Percentiles rank a stretch among this genome's conserved stretches.
Evolutionary conservation across 1,140 invertebrate genomes (phyloP).

Genomic region (Diorhabda sublineata): DNA sequence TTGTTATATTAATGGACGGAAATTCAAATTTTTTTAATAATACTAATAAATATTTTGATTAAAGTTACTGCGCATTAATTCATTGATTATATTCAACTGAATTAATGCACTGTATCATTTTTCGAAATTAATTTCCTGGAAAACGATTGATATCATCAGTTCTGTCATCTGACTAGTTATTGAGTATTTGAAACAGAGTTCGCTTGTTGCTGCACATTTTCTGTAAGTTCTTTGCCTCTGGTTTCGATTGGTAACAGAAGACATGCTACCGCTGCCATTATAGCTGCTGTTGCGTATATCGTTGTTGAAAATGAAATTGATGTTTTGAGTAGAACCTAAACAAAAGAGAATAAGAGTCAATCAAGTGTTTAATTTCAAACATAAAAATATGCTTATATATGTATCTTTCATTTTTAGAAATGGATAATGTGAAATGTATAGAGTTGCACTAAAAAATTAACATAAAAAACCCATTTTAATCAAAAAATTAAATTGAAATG

Average conservation of each 20-base stretch:
- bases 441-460: background rate
- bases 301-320: slow-evolving; percentile 68
- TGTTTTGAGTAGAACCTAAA: slow-evolving; percentile 64
- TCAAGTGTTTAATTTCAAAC: background rate
- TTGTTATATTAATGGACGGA: too few species aligned
- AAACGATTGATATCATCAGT: too few species aligned
- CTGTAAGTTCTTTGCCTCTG: slow-evolving; percentile 65
- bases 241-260: slow-evolving; percentile 78
- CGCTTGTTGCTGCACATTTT: slow-evolving; percentile 38
- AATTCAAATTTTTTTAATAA: too few species aligned
- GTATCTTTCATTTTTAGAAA: background rate
- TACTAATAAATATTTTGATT: too few species aligned
- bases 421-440: slow-evolving; percentile 6
- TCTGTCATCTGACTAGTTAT: background rate
- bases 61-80: too few species aligned
- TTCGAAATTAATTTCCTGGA: too few species aligned
- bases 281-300: slow-evolving; percentile 68
- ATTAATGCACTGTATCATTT: too few species aligned
- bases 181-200: background rate
- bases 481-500: too few species aligned
- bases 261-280: slow-evolving; percentile 68
- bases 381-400: background rate
- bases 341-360: slow-evolving; percentile 18
- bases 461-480: too few species aligned
- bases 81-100: too few species aligned